Evolutionary conservation across 2,888 invertebrate species (phyloP).

Genomic region (Ligdia adustata): DNA sequence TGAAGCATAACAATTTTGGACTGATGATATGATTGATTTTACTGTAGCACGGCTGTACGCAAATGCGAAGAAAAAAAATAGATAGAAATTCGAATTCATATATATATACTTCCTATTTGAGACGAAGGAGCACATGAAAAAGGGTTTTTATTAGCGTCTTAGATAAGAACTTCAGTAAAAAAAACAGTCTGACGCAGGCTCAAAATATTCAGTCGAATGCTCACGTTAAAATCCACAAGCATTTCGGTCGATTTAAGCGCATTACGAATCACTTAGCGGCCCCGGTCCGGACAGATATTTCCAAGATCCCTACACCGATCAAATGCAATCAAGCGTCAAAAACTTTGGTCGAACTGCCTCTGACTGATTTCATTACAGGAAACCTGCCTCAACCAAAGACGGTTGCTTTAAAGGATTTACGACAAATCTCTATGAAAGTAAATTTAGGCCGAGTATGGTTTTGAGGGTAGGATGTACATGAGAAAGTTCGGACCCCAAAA

Average conservation of each 20-base stretch:
- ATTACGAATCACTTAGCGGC: constrained; percentile 39
- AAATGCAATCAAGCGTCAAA: constrained; percentile 25
- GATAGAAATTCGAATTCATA: too few relatives aligned
- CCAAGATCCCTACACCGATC: constrained; percentile 23
- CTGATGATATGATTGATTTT: too few relatives aligned
- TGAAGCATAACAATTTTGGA: constrained; percentile 5
- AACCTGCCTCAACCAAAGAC: constrained; percentile 12
- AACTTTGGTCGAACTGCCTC: constrained; percentile 12
- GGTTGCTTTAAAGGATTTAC: background rate
- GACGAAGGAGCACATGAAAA: too few relatives aligned
- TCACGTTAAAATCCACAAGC: constrained; percentile 32
- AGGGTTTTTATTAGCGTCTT: too few relatives aligned
- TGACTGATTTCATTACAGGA: constrained; percentile 18
- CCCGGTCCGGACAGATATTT: constrained; percentile 24
- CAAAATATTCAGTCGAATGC: constrained; percentile 25
- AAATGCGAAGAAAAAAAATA: too few relatives aligned
- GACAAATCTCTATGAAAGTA: background rate
- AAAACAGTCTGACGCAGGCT: constrained; percentile 2
- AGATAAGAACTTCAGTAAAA: constrained; percentile 3
- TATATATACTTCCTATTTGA: too few relatives aligned
- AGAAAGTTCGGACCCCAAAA: constrained; percentile 12
- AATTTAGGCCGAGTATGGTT: constrained; percentile 9
- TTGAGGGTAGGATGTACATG: background rate
- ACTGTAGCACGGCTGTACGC: too few relatives aligned
- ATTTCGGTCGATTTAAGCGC: constrained; percentile 37